phyloP scores from a whole-genome alignment of 2,113 vertebrate genomes.

The Microcebus ravelobensis region DNA sequence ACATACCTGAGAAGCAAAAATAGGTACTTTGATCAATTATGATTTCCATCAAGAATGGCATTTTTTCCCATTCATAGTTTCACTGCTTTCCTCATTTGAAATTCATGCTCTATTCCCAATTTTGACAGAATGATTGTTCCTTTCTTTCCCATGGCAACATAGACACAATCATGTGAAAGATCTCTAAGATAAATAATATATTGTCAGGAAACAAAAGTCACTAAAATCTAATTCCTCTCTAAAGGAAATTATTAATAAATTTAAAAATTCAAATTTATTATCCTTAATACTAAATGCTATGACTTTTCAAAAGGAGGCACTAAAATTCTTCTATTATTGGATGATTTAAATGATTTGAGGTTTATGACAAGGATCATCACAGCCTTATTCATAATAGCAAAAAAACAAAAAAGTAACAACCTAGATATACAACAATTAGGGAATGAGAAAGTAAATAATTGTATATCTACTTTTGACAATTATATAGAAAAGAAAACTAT shows the following conservation, averaged over 20 bases:
- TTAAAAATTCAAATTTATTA: neutral
- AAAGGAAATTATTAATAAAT: neutral
- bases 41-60: neutral
- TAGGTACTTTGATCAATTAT: neutral
- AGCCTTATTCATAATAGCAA: neutral
- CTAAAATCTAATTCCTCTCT: neutral
- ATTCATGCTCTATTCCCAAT: neutral
- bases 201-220: neutral
- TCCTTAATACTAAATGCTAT: neutral
- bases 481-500: neutral
- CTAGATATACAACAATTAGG: neutral
- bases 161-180: too few species aligned
- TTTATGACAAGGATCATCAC: too few species aligned
- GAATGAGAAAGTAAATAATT: neutral
- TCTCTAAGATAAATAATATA: neutral
- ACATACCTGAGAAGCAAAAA: conserved; percentile 88
- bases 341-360: neutral
- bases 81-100: neutral
- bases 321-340: neutral
- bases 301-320: neutral
- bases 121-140: neutral
- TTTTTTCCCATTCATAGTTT: neutral
- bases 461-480: neutral
- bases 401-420: neutral
- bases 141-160: neutral